Evolutionary conservation across 2,797 vertebrate genomes (phyloP).

Genomic region (Holocentrus rufus): DNA sequence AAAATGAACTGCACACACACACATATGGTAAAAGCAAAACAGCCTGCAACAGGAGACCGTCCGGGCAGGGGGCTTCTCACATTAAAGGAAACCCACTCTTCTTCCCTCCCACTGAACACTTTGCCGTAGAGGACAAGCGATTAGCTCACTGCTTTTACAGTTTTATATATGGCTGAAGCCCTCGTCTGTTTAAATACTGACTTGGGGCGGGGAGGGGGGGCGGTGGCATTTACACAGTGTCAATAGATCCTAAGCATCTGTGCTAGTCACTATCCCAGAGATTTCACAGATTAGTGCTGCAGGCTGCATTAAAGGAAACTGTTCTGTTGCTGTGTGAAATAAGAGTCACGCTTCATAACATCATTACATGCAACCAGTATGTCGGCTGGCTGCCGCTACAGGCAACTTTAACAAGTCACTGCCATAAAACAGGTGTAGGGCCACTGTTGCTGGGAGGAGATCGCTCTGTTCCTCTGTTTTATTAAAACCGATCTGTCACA

Average conservation of each 20-base stretch:
- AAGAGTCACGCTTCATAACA: constrained; percentile 23
- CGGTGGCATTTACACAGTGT: constrained; percentile 21
- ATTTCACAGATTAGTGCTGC: constrained; percentile 23
- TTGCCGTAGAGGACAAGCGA: constrained; percentile 20
- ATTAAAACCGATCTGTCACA: constrained; percentile 12
- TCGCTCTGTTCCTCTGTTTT: background rate
- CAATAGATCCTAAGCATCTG: constrained; percentile 34
- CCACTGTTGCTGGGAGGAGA: constrained; percentile 33
- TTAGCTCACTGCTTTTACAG: constrained; percentile 59
- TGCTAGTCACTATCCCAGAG: background rate
- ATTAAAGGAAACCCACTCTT: constrained; percentile 49
- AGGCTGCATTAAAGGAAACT: constrained; percentile 32
- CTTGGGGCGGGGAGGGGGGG: constrained; percentile 4
- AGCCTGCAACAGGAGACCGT: constrained; percentile 64
- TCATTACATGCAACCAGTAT: constrained; percentile 36
- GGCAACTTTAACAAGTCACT: constrained; percentile 32
- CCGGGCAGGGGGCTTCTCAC: constrained; percentile 50
- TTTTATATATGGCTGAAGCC: constrained; percentile 40
- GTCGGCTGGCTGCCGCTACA: constrained; percentile 37
- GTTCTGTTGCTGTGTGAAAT: constrained; percentile 5
- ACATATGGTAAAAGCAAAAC: constrained; percentile 71
- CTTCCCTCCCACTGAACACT: constrained; percentile 39
- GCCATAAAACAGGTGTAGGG: constrained; percentile 49
- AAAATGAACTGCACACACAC: constrained; percentile 58
- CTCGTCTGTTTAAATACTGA: constrained; percentile 33